Evolutionary conservation across 2,888 invertebrate genomes (phyloP), one percentile per base, ranked within the genome.

Genomic region (Rhagophthalmus giganteus): DNA sequence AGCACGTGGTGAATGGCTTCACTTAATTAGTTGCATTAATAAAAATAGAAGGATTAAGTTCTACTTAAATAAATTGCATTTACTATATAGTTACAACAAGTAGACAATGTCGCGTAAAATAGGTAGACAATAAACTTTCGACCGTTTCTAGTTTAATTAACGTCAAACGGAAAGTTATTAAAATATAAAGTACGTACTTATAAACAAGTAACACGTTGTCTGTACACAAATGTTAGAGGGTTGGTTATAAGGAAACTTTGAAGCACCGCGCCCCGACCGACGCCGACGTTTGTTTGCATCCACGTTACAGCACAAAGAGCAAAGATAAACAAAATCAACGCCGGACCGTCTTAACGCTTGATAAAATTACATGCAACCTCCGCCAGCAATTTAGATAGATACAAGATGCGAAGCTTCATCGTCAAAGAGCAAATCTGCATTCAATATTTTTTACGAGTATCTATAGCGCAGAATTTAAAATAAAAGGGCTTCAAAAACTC

Each of bases 241-340:
- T 33, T 39, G 33, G 33, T 39, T 47, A 39, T 33, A 39, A 39
- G 28, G 38, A 52, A 55, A 55, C 54, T 58, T 58, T 55, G 53
- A 55, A 48, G 47, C 45, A 41, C 41, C 41, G 45, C 34, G 37
- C 49, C 42, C n/a, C n/a, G n/a, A n/a, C n/a, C n/a, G n/a, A n/a
- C n/a, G n/a, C n/a, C n/a, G n/a, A n/a, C n/a, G n/a, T 52, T 52
- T 58, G 58, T 58, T 56, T 58, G 54, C 50, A 41, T 30, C 41
- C 40, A 12, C 15, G 16, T 13, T 34, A 38, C 46, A 44, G 32
- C 13, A 41, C 48, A 55, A 53, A 54, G 57, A 51, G 56, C 59
- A 58, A 62, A 63, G 63, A 62, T 59, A 63, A 63, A 63, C 61
- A 62, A 56, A 62, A 59, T 61, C 61, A 55, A 54, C 52, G 55